phyloP scores from a whole-genome alignment of 2,113 vertebrate species.

The Neoarius graeffei region DNA sequence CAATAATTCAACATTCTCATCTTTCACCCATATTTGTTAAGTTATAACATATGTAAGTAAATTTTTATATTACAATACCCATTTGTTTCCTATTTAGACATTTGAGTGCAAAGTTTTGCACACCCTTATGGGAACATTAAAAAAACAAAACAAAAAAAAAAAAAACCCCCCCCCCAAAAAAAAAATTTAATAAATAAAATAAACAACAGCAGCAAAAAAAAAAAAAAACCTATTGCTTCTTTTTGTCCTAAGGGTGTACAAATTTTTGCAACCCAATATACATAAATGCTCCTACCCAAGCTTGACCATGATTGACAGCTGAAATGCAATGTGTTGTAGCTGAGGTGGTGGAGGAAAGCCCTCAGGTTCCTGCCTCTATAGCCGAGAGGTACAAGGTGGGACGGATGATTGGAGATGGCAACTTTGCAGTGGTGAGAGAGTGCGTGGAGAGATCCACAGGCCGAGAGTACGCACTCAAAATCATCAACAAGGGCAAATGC shows the following conservation, averaged over 20 bases:
- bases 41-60: neutral
- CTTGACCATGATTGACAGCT: neutral
- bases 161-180: too few relatives aligned
- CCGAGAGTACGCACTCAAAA: slow-evolving; percentile 96
- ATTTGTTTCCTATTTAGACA: neutral
- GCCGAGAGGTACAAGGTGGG: slow-evolving; percentile 95
- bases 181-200: too few relatives aligned
- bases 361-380: slow-evolving; percentile 88
- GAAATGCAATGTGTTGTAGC: slow-evolving; percentile 57
- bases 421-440: slow-evolving; percentile 96
- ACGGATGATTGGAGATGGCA: slow-evolving; percentile 91
- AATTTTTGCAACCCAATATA: neutral
- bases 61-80: neutral
- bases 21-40: neutral
- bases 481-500: slow-evolving; percentile 97
- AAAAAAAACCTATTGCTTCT: neutral
- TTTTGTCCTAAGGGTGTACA: neutral
- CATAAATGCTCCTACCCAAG: neutral
- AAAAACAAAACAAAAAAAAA: too few relatives aligned
- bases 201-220: too few relatives aligned
- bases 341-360: slow-evolving; percentile 84
- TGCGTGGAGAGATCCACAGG: slow-evolving; percentile 96
- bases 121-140: neutral
- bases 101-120: neutral
- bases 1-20: neutral